Evolutionary conservation across 2,888 invertebrate genomes (phyloP), one percentile per base, ranked within the genome.

Genomic region (Cheilosia vernalis): DNA sequence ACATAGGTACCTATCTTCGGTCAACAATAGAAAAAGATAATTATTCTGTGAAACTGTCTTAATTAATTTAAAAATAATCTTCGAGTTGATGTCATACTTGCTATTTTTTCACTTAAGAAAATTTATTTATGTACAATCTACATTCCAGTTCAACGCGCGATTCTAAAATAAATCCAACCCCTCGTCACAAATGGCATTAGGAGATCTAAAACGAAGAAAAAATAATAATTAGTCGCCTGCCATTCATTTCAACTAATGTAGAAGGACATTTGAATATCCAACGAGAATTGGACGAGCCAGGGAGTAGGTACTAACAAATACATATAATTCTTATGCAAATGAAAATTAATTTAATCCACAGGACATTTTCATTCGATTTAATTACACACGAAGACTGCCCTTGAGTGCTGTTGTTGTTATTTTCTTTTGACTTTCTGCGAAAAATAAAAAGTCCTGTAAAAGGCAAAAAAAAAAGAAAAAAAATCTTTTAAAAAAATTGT

Each of bases 351-450:
- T 91, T 91, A 91, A 91, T 91, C 91, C 91, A 88, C 90, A 90
- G 90, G 90, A 90, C 90, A 91, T 91, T 91, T 91, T 90, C 90
- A 91, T 91, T 91, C 91, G 91, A 91, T 91, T 91, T 91, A 91
- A 91, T 91, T 91, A 91, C 91, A 90, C 88, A 89, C 88, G 90
- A 89, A 91, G 90, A 88, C 89, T 90, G 89, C 88, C 89, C 90
- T 90, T 90, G 91, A 90, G 91, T 91, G 90, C 90, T 90, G 89
- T 89, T 90, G 88, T 88, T 89, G 19, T 67, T 30, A 5, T 47
- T 33, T 58, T n/a, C 13, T 21, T 44, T 69, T 66, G 30, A 21
- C 19, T 21, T 24, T 81, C 53, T 60, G 33, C 58, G 49, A 74
- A 73, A 83, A 73, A 83, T 83, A 78, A 79, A 83, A 83, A 63